These are phyloP conservation scores for Erynnis tages DNA, from an alignment of 2,888 invertebrate species.

Conservation along the genomic window DNA sequence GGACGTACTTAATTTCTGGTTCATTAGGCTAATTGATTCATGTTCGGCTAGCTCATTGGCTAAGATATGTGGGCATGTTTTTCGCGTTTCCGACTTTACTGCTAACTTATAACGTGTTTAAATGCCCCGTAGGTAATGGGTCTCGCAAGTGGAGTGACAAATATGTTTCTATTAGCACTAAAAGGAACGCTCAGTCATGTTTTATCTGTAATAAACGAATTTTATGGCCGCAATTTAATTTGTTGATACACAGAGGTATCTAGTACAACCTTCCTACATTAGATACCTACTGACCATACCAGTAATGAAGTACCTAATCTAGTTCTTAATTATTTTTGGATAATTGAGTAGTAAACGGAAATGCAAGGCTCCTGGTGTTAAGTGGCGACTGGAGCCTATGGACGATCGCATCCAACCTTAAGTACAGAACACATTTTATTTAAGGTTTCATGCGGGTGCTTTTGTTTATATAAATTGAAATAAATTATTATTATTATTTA, in stretches of 20 bases:
- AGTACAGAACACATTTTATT: too few species aligned
- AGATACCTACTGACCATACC: too few species aligned
- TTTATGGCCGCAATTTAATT: not conserved
- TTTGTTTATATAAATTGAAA: too few species aligned
- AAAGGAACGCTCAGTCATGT: constrained; percentile 14
- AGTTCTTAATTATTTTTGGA: too few species aligned
- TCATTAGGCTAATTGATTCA: constrained; percentile 25
- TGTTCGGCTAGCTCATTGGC: constrained; percentile 11
- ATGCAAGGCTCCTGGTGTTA: too few species aligned
- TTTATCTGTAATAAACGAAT: not conserved
- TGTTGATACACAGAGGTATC: not conserved
- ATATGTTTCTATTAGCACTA: constrained; percentile 17
- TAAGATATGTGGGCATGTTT: constrained; percentile 16
- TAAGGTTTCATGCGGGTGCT: too few species aligned
- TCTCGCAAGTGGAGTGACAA: constrained; percentile 7
- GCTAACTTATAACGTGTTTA: constrained; percentile 6
- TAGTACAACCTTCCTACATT: too few species aligned
- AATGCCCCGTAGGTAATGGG: not conserved
- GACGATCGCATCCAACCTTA: too few species aligned
- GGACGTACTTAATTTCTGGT: constrained; percentile 23
- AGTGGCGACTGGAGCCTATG: too few species aligned
- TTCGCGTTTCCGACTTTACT: constrained; percentile 1
- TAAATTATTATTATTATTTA: too few species aligned
- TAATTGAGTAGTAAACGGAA: too few species aligned
- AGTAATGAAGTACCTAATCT: too few species aligned